phyloP scores from a whole-genome alignment of 2,113 vertebrate genomes.

The Myotis davidii region DNA sequence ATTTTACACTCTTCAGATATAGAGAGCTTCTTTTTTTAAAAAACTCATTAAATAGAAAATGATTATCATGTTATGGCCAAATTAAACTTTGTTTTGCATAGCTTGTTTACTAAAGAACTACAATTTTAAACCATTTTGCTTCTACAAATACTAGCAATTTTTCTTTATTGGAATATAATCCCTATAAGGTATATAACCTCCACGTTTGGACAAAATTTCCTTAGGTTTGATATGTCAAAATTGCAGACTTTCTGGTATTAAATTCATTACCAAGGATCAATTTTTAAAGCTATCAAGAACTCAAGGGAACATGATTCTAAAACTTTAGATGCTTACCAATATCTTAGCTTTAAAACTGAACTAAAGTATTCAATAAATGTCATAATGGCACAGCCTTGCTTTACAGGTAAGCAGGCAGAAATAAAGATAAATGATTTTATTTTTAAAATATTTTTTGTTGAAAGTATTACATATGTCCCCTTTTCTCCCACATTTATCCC shows the following conservation, averaged over 20 bases:
- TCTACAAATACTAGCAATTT: constrained; percentile 22
- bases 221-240: not conserved
- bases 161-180: not conserved
- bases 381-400: not conserved
- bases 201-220: not conserved
- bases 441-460: too few relatives aligned
- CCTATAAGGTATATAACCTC: not conserved
- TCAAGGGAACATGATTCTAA: not conserved
- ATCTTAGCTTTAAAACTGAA: constrained; percentile 43
- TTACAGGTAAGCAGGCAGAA: not conserved
- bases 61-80: not conserved
- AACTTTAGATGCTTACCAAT: not conserved
- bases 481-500: too few relatives aligned
- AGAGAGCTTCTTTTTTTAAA: not conserved
- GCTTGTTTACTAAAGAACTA: not conserved
- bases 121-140: not conserved
- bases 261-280: not conserved
- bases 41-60: constrained; percentile 2
- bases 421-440: not conserved
- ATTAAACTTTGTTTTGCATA: constrained; percentile 25
- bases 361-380: not conserved
- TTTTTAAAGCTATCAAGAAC: not conserved
- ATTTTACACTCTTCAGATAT: constrained; percentile 7
- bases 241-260: not conserved
- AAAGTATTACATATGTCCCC: too few relatives aligned